phyloP scores from a whole-genome alignment of 1,140 invertebrate genomes.

The Macrobrachium rosenbergii region DNA sequence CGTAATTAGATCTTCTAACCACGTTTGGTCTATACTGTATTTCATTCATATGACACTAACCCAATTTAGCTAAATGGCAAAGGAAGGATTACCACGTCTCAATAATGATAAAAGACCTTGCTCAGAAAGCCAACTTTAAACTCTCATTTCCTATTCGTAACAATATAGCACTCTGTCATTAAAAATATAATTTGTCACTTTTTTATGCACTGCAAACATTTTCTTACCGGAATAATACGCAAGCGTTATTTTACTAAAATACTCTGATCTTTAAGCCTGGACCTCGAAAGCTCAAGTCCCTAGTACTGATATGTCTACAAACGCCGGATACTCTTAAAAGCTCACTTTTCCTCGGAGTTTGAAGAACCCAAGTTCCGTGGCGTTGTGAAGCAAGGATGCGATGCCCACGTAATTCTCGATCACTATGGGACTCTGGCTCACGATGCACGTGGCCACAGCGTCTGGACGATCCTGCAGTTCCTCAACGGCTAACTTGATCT shows the following conservation, averaged over 20 bases:
- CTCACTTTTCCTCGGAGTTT: constrained; percentile 88
- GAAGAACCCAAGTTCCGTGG: constrained; percentile 86
- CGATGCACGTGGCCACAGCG: constrained; percentile 64
- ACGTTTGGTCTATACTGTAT: too few relatives aligned
- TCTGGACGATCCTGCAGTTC: constrained; percentile 51
- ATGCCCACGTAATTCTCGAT: constrained; percentile 86
- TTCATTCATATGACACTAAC: too few relatives aligned
- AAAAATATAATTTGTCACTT: background rate
- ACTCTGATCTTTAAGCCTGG: too few relatives aligned
- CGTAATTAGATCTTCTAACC: too few relatives aligned
- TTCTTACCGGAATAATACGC: background rate
- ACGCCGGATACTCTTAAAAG: constrained; percentile 75
- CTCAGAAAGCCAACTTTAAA: too few relatives aligned
- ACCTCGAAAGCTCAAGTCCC: too few relatives aligned
- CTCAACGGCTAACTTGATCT: constrained; percentile 68
- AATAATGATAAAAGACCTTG: too few relatives aligned
- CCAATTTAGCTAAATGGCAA: too few relatives aligned
- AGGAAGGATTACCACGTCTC: too few relatives aligned
- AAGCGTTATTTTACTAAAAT: too few relatives aligned
- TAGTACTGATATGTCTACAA: background rate
- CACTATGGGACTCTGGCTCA: constrained; percentile 80
- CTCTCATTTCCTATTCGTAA: too few relatives aligned
- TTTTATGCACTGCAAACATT: background rate
- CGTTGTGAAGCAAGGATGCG: constrained; percentile 85
- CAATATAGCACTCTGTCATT: too few relatives aligned